Percentiles rank a stretch among this genome's conserved stretches.
Evolutionary conservation across 2,888 invertebrate genomes (phyloP).

Genomic region (Cephus nigrinus): DNA sequence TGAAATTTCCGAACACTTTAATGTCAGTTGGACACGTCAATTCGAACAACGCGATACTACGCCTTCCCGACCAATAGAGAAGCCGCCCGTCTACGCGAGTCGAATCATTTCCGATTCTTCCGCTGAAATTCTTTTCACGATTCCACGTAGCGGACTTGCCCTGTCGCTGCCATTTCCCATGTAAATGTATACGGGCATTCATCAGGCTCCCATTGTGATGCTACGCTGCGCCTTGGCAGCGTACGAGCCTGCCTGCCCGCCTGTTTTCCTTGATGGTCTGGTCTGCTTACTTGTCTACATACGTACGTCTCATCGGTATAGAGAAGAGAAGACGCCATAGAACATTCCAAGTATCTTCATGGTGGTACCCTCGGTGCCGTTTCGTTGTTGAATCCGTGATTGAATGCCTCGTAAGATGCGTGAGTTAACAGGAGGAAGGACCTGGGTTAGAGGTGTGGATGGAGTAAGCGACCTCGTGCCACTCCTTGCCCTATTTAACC

Average conservation of each 20-base stretch:
- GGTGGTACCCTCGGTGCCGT: not conserved
- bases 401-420: not conserved
- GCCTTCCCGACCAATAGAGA: not conserved
- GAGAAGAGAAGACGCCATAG: not conserved
- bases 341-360: not conserved
- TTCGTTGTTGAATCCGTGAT: not conserved
- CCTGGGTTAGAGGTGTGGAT: not conserved
- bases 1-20: not conserved
- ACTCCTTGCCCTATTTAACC: not conserved
- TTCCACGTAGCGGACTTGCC: slow-evolving; percentile 37
- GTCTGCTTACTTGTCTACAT: not conserved
- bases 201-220: slow-evolving; percentile 59
- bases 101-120: slow-evolving; percentile 19
- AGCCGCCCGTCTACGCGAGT: not conserved
- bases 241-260: slow-evolving; percentile 15
- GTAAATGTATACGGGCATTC: slow-evolving; percentile 64
- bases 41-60: not conserved
- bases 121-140: slow-evolving; percentile 40
- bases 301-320: not conserved
- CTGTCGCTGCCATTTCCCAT: slow-evolving; percentile 54
- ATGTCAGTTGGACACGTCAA: not conserved
- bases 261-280: slow-evolving; percentile 5
- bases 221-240: slow-evolving; percentile 39
- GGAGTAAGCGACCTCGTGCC: not conserved
- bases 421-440: not conserved